Conservation (phyloP, 2,888 invertebrate genomes). For the Loripinus fragilis region DNA sequence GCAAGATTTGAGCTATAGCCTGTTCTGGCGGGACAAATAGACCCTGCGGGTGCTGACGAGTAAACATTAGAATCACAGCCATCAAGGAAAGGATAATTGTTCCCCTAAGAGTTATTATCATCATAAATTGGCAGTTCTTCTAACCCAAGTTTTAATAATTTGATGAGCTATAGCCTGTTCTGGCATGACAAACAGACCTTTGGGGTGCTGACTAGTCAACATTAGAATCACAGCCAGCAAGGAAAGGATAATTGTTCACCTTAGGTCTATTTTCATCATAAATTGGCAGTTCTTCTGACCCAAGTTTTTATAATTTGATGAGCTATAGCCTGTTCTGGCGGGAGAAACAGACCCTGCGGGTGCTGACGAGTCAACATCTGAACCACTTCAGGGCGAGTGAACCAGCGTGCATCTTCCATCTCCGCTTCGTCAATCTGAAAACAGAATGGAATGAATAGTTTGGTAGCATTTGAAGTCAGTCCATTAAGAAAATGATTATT, state of each 20-base stretch:
- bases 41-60: constrained; percentile 78
- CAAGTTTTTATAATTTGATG: constrained; percentile 84
- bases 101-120: too few relatives aligned
- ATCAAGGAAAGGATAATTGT: too few relatives aligned
- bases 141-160: constrained; percentile 84
- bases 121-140: constrained; percentile 64
- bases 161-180: constrained; percentile 84
- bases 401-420: constrained; percentile 85
- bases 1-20: constrained; percentile 85
- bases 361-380: constrained; percentile 81
- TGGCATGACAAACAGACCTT: constrained; percentile 84
- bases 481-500: too few relatives aligned
- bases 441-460: too few relatives aligned
- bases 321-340: constrained; percentile 85
- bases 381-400: constrained; percentile 82
- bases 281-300: constrained; percentile 73
- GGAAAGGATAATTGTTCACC: too few relatives aligned
- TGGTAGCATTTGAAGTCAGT: too few relatives aligned
- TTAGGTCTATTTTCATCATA: too few relatives aligned
- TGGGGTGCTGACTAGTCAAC: constrained; percentile 78
- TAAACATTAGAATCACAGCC: constrained; percentile 82
- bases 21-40: constrained; percentile 84
- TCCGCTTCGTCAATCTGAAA: constrained; percentile 84
- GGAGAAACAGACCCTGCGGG: constrained; percentile 82
- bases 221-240: constrained; percentile 83